phyloP scores from a whole-genome alignment of 2,888 invertebrate genomes.

The Cartodere bifasciata region DNA sequence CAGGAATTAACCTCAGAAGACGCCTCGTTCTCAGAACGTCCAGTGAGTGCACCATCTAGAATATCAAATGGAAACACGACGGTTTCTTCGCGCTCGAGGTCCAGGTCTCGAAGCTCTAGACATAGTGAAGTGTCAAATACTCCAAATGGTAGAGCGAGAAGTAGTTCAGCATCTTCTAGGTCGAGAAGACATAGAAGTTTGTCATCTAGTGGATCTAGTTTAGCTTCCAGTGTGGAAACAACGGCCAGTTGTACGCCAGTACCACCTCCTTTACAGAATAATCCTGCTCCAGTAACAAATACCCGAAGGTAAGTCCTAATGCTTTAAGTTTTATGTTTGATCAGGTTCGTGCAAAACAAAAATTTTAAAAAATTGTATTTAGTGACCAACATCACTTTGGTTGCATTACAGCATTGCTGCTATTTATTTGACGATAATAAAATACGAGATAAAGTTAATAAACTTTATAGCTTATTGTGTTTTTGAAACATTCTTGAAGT shows the following conservation, averaged over 20 bases:
- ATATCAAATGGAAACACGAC: constrained; percentile 13
- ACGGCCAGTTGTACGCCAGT: constrained; percentile 26
- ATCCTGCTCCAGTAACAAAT: constrained; percentile 15
- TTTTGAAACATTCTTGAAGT: too few species aligned
- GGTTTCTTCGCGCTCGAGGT: constrained; percentile 16
- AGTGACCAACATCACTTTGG: too few species aligned
- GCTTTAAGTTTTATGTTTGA: neutral
- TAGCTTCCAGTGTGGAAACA: constrained; percentile 31
- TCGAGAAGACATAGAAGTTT: constrained; percentile 30
- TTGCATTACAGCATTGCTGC: too few species aligned
- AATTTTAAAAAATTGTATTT: neutral
- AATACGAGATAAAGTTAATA: too few species aligned
- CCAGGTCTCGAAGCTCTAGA: constrained; percentile 22
- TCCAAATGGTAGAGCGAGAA: constrained; percentile 24
- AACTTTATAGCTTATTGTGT: too few species aligned
- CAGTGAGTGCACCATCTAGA: constrained; percentile 31
- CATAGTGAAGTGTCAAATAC: constrained; percentile 22
- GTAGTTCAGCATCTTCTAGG: constrained; percentile 30
- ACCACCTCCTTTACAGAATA: constrained; percentile 19
- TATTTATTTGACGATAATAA: too few species aligned
- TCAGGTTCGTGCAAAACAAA: neutral
- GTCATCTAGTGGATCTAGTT: constrained; percentile 32
- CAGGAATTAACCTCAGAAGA: too few species aligned
- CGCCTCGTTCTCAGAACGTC: constrained; percentile 25
- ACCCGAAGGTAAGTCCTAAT: constrained; percentile 18